A percentile compares a stretch with the other conserved stretches of the same genome.
Conservation (phyloP, 1,140 invertebrate genomes). For the Batillaria attramentaria region DNA sequence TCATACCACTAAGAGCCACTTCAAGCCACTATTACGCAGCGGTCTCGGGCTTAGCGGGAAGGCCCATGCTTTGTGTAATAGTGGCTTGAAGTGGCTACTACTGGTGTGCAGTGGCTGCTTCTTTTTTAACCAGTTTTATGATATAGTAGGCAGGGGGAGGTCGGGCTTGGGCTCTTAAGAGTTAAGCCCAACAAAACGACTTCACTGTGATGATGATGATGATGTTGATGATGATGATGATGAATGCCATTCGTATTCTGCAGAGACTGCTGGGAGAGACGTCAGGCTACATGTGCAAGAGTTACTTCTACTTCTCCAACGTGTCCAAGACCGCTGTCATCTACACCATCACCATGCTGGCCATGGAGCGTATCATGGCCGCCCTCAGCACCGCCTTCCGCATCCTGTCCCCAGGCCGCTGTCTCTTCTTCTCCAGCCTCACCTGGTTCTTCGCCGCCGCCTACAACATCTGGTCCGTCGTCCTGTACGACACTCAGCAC, state of each 20-base stretch:
- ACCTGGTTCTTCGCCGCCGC: conserved; percentile 60
- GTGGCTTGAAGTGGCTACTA: no score
- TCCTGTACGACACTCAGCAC: conserved; percentile 46
- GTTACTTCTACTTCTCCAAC: conserved; percentile 50
- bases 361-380: conserved; percentile 48
- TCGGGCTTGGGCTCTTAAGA: neutral
- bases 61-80: no score
- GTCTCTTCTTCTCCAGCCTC: conserved; percentile 58
- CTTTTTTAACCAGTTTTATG: conserved; percentile 8
- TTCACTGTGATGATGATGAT: neutral
- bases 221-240: neutral
- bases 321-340: conserved; percentile 55
- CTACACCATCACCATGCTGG: conserved; percentile 53
- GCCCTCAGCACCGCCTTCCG: conserved; percentile 45
- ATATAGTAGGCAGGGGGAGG: neutral
- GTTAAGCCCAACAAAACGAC: neutral
- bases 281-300: conserved; percentile 52
- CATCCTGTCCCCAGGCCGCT: conserved; percentile 52
- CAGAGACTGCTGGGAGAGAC: conserved; percentile 37
- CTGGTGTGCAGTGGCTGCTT: no score
- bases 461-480: conserved; percentile 62
- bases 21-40: no score
- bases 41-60: no score
- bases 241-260: no score
- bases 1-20: no score